Percentiles rank a stretch among this genome's conserved stretches.
phyloP scores from a whole-genome alignment of 2,113 vertebrate genomes.

The Paralichthys olivaceus region DNA sequence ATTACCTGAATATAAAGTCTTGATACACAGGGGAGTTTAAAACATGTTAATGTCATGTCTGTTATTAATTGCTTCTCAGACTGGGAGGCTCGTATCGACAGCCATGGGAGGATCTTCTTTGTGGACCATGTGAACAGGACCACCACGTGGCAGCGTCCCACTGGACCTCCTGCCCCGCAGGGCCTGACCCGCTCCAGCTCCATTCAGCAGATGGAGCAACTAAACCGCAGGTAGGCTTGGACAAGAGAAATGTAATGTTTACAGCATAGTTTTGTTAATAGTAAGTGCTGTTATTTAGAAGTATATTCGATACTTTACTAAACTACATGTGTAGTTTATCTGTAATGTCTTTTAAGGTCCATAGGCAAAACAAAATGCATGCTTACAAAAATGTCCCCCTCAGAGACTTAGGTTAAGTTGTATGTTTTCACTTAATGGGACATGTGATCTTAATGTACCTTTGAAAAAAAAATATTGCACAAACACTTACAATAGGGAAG shows the following conservation, averaged over 20 bases:
- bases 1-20: no score
- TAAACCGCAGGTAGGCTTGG: conserved; percentile 90
- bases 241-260: neutral
- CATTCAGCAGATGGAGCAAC: conserved; percentile 99
- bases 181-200: conserved; percentile 96
- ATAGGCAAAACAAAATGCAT: neutral
- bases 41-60: no score
- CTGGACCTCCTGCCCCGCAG: conserved; percentile 93
- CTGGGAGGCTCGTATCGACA: conserved; percentile 99
- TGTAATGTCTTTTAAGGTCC: neutral
- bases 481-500: no score
- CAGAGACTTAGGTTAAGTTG: neutral
- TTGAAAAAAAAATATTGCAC: no score
- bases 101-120: conserved; percentile 97
- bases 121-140: conserved; percentile 99
- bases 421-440: neutral
- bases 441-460: neutral
- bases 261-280: neutral
- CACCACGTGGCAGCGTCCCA: conserved; percentile 97
- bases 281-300: neutral
- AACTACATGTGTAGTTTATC: no score
- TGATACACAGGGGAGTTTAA: no score
- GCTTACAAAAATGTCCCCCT: neutral
- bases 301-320: no score
- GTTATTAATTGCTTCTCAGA: conserved; percentile 77